These are phyloP conservation scores for Sepioteuthis lessoniana DNA, from an alignment of 2,888 invertebrate genomes.

Conservation along the genomic window DNA sequence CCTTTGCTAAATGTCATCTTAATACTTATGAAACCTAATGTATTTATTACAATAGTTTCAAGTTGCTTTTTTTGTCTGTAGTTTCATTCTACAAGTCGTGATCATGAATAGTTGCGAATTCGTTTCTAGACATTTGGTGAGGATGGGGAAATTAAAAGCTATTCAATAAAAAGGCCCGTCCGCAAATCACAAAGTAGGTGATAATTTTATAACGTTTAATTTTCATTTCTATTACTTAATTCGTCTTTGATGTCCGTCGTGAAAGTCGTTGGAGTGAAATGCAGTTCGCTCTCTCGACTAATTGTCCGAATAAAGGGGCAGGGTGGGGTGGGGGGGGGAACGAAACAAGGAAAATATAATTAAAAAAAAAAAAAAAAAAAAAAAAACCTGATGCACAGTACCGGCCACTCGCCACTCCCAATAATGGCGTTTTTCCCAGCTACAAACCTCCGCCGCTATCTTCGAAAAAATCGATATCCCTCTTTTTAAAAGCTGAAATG, in stretches of 20 bases:
- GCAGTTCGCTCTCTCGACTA: not conserved
- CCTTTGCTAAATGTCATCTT: not conserved
- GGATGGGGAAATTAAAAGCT: not conserved
- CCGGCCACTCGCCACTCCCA: not conserved
- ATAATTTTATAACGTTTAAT: not conserved
- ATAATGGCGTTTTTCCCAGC: not conserved
- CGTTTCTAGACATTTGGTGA: not conserved
- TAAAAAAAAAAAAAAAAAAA: not conserved
- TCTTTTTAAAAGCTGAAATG: not conserved
- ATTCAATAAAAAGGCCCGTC: not conserved
- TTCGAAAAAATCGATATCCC: not conserved
- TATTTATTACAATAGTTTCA: not conserved
- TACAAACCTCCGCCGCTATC: not conserved
- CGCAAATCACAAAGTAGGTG: not conserved
- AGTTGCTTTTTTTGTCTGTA: not conserved
- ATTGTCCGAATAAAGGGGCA: not conserved
- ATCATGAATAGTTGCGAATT: not conserved
- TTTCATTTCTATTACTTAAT: slow-evolving; percentile 7
- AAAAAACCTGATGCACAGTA: not conserved
- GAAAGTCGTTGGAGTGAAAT: not conserved
- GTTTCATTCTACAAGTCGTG: not conserved
- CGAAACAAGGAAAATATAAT: not conserved
- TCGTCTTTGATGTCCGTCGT: not conserved
- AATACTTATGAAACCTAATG: not conserved
- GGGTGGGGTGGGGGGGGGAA: not conserved